Conservation (phyloP, 2,113 vertebrate species). For the Struthio camelus region DNA sequence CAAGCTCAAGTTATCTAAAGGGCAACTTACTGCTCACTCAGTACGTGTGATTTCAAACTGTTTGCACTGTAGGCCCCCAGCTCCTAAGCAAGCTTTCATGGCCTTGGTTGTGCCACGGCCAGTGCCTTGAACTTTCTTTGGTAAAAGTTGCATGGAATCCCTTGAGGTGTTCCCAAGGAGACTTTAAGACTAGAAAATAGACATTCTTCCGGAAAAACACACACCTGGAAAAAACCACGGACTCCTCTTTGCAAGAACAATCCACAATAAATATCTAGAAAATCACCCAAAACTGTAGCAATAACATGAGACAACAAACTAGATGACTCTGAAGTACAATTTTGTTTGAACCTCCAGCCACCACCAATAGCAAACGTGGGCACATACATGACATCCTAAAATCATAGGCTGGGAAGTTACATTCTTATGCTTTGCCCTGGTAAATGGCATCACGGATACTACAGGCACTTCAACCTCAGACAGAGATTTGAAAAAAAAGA, state of each 20-base stretch:
- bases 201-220: background rate
- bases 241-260: background rate
- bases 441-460: fast-evolving
- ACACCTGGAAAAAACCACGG: background rate
- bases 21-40: background rate
- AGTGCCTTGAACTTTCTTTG: background rate
- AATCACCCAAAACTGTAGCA: background rate
- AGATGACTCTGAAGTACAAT: background rate
- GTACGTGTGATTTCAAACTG: too few relatives aligned
- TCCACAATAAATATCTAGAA: background rate
- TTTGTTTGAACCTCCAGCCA: background rate
- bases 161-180: background rate
- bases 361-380: background rate
- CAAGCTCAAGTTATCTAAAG: background rate
- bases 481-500: too few relatives aligned
- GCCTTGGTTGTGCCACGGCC: too few relatives aligned
- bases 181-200: background rate
- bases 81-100: background rate
- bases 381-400: background rate
- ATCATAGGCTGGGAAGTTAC: background rate
- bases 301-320: background rate
- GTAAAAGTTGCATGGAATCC: too few relatives aligned
- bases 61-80: background rate
- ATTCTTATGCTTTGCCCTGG: background rate
- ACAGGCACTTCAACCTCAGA: background rate